A percentile compares a stretch with the other conserved stretches of the same genome.
phyloP scores from a whole-genome alignment of 2,888 invertebrate species.

The Drosophila pseudotakahashii region DNA sequence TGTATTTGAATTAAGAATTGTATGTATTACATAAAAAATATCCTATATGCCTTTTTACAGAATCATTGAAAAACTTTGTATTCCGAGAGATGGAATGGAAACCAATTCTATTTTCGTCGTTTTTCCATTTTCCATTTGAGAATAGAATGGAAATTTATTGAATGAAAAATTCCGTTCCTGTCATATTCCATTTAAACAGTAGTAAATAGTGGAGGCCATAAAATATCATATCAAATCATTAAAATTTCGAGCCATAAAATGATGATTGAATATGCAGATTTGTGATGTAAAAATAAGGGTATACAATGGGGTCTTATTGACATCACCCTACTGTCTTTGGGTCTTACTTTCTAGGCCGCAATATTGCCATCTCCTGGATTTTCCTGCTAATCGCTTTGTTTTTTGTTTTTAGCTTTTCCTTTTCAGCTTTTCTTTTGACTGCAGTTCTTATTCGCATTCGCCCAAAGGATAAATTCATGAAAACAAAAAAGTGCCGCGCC shows the following conservation, averaged over 20 bases:
- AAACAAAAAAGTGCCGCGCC: slow-evolving; percentile 33
- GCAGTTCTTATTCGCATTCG: slow-evolving; percentile 22
- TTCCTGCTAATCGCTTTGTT: slow-evolving; percentile 29
- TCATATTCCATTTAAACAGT: not conserved
- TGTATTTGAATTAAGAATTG: too few species aligned
- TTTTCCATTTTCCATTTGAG: not conserved
- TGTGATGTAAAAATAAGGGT: not conserved
- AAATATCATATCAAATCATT: not conserved
- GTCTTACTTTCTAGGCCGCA: not conserved
- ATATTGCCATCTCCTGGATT: not conserved
- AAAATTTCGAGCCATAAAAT: not conserved
- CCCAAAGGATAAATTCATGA: slow-evolving; percentile 33
- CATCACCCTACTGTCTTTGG: not conserved
- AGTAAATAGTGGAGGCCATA: not conserved
- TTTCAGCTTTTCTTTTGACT: not conserved
- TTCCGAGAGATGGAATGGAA: not conserved
- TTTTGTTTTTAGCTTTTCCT: slow-evolving; percentile 16
- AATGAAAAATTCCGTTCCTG: not conserved
- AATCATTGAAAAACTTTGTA: not conserved
- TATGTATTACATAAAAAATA: too few species aligned
- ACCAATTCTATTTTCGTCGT: not conserved
- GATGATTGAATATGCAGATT: not conserved
- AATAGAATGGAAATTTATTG: not conserved
- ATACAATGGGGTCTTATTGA: not conserved
- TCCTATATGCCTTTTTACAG: not conserved